Percentiles rank a stretch among this genome's conserved stretches.
phyloP scores from a whole-genome alignment of 2,113 vertebrate species.

The Formicarius rufipectus region DNA sequence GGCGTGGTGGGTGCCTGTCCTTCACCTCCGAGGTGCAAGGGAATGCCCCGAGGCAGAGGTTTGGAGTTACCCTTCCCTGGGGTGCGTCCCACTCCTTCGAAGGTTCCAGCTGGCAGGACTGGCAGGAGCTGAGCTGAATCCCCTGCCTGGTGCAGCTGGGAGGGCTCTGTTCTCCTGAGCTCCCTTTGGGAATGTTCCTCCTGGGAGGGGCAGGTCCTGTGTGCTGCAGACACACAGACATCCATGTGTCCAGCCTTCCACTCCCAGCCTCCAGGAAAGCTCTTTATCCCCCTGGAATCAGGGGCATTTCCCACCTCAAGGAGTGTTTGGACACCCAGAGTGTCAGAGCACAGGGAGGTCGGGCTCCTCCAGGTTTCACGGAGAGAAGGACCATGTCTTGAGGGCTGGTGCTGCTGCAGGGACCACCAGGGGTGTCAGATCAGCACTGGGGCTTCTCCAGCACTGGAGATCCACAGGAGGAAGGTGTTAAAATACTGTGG shows the following conservation, averaged over 20 bases:
- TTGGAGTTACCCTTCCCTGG: neutral
- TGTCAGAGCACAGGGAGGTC: neutral
- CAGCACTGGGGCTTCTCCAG: neutral
- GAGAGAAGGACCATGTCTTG: too few relatives aligned
- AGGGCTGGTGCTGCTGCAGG: neutral
- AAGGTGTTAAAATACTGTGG: neutral
- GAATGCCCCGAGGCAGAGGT: neutral
- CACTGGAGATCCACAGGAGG: neutral
- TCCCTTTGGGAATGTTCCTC: neutral
- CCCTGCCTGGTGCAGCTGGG: neutral
- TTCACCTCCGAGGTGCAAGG: neutral
- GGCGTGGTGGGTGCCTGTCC: neutral
- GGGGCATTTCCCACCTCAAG: neutral
- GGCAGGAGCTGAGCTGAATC: neutral
- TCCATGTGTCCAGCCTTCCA: neutral
- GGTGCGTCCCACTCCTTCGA: neutral
- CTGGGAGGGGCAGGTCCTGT: neutral
- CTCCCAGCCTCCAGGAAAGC: neutral
- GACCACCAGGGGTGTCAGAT: neutral
- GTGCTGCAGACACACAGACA: fast-evolving
- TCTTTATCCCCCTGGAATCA: neutral
- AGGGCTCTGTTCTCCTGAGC: neutral
- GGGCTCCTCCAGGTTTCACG: neutral
- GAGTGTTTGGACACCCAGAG: neutral
- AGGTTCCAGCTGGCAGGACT: neutral